Evolutionary conservation across 2,797 vertebrate genomes (phyloP).

Genomic region (Eospalax fontanierii): DNA sequence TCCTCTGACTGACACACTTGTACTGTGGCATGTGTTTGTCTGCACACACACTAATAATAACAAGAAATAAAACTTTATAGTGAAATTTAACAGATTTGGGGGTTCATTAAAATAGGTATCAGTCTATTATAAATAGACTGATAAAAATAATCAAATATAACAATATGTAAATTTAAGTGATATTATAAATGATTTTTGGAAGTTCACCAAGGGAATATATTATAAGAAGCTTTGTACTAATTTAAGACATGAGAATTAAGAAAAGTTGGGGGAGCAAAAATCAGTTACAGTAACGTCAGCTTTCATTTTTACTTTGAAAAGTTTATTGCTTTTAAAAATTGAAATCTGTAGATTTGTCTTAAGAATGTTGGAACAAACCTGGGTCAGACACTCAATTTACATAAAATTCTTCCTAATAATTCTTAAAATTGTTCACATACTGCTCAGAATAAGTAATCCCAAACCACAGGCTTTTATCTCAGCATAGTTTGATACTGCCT

Average conservation of each 20-base stretch:
- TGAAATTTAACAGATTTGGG: no score
- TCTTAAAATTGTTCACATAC: neutral
- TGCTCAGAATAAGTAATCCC: slow-evolving; percentile 9
- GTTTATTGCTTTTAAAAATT: slow-evolving; percentile 42
- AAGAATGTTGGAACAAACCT: neutral
- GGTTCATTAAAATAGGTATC: no score
- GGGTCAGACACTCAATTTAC: neutral
- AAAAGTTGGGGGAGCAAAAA: neutral
- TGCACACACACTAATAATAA: no score
- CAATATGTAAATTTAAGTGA: no score
- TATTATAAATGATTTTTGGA: neutral
- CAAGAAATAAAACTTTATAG: no score
- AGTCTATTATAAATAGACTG: no score
- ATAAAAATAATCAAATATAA: no score
- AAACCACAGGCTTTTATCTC: neutral
- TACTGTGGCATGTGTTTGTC: no score
- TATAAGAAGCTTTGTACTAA: neutral
- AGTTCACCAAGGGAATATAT: slow-evolving; percentile 17
- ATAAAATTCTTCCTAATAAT: slow-evolving; percentile 23
- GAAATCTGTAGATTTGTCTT: slow-evolving; percentile 2
- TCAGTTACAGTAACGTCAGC: slow-evolving; percentile 19
- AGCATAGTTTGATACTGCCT: neutral
- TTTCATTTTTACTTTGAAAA: slow-evolving; percentile 38
- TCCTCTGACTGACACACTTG: no score
- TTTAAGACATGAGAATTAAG: neutral